Evolutionary conservation across 2,888 invertebrate genomes (phyloP).

Genomic region (Salticus scenicus): DNA sequence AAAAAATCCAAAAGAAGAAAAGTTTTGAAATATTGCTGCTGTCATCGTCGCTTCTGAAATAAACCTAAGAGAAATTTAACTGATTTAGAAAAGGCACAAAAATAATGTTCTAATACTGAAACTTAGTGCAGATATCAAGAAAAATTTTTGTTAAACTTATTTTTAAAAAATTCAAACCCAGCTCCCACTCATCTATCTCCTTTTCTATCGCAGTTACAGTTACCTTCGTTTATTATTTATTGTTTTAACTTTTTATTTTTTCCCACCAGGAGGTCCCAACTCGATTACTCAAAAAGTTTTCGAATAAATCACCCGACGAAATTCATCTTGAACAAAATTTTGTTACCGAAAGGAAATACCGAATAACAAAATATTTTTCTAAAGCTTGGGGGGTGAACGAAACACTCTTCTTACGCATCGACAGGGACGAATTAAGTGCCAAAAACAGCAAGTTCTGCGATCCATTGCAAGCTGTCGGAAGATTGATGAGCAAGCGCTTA

Average conservation of each 20-base stretch:
- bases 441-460: conserved; percentile 48
- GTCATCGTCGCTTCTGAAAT: too few relatives aligned
- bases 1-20: too few relatives aligned
- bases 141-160: neutral
- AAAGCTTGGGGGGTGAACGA: conserved; percentile 1
- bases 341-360: conserved; percentile 10
- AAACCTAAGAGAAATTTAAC: neutral
- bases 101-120: conserved; percentile 2
- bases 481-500: conserved; percentile 45
- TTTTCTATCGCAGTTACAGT: conserved; percentile 9
- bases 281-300: conserved; percentile 19
- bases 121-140: neutral
- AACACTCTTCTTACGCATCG: conserved; percentile 31
- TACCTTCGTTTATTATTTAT: conserved; percentile 9
- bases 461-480: conserved; percentile 45
- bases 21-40: too few relatives aligned
- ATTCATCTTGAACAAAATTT: conserved; percentile 11
- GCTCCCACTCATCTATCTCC: conserved; percentile 13
- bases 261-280: conserved; percentile 7
- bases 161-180: neutral
- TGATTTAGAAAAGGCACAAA: neutral
- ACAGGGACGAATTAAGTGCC: conserved; percentile 58
- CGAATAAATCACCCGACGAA: conserved; percentile 8
- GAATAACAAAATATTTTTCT: conserved; percentile 17
- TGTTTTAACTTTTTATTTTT: conserved; percentile 12